Percentiles rank a stretch among this genome's conserved stretches.
These are phyloP conservation scores for Eustalomyia histrio DNA, from an alignment of 2,888 invertebrate species.

Conservation along the genomic window DNA sequence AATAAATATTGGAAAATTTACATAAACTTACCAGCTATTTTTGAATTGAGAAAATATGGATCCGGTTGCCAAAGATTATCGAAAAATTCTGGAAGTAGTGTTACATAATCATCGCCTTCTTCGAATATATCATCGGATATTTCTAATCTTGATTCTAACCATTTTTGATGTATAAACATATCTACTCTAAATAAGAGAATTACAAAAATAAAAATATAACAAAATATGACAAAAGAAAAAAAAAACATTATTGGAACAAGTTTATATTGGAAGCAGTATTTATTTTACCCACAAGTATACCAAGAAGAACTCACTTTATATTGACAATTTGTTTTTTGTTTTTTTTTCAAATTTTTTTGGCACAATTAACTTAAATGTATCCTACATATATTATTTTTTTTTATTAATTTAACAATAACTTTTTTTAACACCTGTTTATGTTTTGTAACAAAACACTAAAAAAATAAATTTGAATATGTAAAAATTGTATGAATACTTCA, in stretches of 20 bases:
- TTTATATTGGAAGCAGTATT: constrained; percentile 10
- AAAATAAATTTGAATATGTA: too few species aligned
- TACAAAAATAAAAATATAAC: neutral
- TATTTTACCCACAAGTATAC: constrained; percentile 1
- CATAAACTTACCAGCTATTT: constrained; percentile 85
- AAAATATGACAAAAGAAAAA: too few species aligned
- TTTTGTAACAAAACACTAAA: too few species aligned
- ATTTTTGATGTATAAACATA: constrained; percentile 90
- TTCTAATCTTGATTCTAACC: constrained; percentile 88
- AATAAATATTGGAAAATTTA: neutral
- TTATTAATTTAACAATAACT: neutral
- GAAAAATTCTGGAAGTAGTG: constrained; percentile 88
- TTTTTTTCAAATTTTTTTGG: too few species aligned
- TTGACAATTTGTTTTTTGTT: neutral
- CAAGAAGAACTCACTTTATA: neutral
- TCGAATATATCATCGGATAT: constrained; percentile 89
- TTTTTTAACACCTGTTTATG: neutral
- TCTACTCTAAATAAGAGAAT: constrained; percentile 84
- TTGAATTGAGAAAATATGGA: constrained; percentile 91
- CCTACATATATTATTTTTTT: too few species aligned
- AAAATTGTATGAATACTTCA: too few species aligned
- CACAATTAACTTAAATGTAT: too few species aligned
- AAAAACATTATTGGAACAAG: too few species aligned
- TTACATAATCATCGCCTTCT: constrained; percentile 89
- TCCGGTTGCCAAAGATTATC: constrained; percentile 94